Evolutionary conservation across 2,797 vertebrate genomes (phyloP).

Genomic region (Potorous gilbertii): DNA sequence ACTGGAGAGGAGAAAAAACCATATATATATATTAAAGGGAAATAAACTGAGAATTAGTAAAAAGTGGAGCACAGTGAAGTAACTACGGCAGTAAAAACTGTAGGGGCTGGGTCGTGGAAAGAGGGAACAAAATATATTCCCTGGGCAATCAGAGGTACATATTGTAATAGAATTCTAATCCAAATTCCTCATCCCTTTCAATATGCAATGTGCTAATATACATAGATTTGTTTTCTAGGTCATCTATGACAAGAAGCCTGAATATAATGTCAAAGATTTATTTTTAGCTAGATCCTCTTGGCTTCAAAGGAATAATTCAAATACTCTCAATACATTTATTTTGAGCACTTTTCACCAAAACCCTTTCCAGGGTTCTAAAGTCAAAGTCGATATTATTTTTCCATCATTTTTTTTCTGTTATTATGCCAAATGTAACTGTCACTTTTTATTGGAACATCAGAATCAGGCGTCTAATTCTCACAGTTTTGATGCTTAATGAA

Average conservation of each 20-base stretch:
- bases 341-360: slow-evolving; percentile 39
- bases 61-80: slow-evolving; percentile 11
- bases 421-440: slow-evolving; percentile 85
- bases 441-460: slow-evolving; percentile 85
- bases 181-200: slow-evolving; percentile 22
- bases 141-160: not conserved
- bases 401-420: slow-evolving; percentile 77
- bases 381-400: slow-evolving; percentile 75
- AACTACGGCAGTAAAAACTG: slow-evolving; percentile 10
- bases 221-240: slow-evolving; percentile 54
- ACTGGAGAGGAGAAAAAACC: not conserved
- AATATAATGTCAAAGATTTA: slow-evolving; percentile 24
- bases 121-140: slow-evolving; percentile 18
- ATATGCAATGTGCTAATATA: slow-evolving; percentile 3
- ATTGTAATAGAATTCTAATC: slow-evolving; percentile 46
- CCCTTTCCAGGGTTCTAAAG: slow-evolving; percentile 70
- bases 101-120: slow-evolving; percentile 18
- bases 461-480: slow-evolving; percentile 87
- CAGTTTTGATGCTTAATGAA: slow-evolving; percentile 88
- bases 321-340: slow-evolving; percentile 56
- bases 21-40: slow-evolving; percentile 5
- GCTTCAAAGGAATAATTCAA: slow-evolving; percentile 60
- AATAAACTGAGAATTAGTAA: slow-evolving; percentile 55
- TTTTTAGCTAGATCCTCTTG: slow-evolving; percentile 68
- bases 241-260: not conserved